Conservation (phyloP, 2,113 vertebrate genomes). For the Caranx ignobilis region DNA sequence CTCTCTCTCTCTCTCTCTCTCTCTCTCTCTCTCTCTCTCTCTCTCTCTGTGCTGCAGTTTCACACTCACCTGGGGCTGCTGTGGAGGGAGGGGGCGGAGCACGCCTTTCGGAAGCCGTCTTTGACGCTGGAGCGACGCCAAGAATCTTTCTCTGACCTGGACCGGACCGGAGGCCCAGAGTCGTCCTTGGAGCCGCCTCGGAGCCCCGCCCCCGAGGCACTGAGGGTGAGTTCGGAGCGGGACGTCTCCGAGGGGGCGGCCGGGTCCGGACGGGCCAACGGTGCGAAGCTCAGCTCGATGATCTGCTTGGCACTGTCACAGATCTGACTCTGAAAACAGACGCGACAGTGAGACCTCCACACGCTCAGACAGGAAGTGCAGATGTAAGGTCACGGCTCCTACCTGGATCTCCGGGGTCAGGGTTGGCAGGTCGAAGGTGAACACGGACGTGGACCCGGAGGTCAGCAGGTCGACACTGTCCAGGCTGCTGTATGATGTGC, state of each 20-base stretch:
- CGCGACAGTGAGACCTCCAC: neutral
- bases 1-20: too few species aligned
- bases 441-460: constrained; percentile 87
- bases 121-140: constrained; percentile 53
- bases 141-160: constrained; percentile 49
- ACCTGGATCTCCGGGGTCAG: constrained; percentile 90
- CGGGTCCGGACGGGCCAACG: constrained; percentile 83
- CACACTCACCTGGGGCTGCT: constrained; percentile 63
- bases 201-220: constrained; percentile 33
- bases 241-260: constrained; percentile 54
- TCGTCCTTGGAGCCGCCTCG: constrained; percentile 42
- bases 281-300: constrained; percentile 87
- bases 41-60: too few species aligned
- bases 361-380: accelerated
- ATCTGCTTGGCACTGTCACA: constrained; percentile 87
- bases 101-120: constrained; percentile 72
- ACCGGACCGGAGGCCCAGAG: constrained; percentile 21
- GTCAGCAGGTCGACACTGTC: constrained; percentile 93
- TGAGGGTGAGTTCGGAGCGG: constrained; percentile 57
- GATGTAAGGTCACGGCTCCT: accelerated
- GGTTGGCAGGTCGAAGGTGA: constrained; percentile 93
- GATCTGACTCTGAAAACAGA: constrained; percentile 83
- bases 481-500: constrained; percentile 97
- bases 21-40: too few species aligned
- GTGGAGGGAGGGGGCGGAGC: constrained; percentile 64